phyloP scores from a whole-genome alignment of 92 coral and sea anemone species.

The Porites cylindrica region DNA sequence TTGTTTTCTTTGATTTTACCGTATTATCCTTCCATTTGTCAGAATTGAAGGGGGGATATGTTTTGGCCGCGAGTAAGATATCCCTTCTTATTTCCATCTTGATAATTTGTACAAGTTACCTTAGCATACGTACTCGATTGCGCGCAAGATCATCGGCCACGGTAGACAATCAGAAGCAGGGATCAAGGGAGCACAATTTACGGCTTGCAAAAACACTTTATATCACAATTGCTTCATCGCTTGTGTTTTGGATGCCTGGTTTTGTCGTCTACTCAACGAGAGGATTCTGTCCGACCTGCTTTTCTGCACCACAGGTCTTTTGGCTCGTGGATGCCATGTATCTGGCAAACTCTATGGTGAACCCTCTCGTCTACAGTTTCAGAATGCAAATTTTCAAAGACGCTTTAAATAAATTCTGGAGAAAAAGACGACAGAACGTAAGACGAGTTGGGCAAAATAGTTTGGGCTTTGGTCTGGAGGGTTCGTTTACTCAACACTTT shows the following conservation, averaged over 20 bases:
- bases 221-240: not conserved
- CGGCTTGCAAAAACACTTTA: constrained; percentile 12
- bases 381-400: not conserved
- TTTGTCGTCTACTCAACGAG: not conserved
- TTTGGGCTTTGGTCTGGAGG: not conserved
- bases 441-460: too few relatives aligned
- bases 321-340: not conserved
- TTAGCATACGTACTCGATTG: constrained; percentile 4
- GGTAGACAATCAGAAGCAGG: not conserved
- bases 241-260: constrained; percentile 20
- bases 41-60: not conserved
- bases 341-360: not conserved
- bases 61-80: not conserved
- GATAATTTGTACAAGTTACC: not conserved
- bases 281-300: not conserved
- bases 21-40: not conserved
- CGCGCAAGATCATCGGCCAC: not conserved
- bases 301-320: not conserved
- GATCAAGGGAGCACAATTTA: not conserved
- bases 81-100: not conserved
- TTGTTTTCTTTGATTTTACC: not conserved
- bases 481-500: not conserved
- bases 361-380: not conserved
- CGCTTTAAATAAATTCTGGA: not conserved
- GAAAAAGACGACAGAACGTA: not conserved